Percentiles rank a stretch among this genome's conserved stretches.
Evolutionary conservation across 2,797 vertebrate species (phyloP).

Genomic region (Hoplostethus mediterraneus): DNA sequence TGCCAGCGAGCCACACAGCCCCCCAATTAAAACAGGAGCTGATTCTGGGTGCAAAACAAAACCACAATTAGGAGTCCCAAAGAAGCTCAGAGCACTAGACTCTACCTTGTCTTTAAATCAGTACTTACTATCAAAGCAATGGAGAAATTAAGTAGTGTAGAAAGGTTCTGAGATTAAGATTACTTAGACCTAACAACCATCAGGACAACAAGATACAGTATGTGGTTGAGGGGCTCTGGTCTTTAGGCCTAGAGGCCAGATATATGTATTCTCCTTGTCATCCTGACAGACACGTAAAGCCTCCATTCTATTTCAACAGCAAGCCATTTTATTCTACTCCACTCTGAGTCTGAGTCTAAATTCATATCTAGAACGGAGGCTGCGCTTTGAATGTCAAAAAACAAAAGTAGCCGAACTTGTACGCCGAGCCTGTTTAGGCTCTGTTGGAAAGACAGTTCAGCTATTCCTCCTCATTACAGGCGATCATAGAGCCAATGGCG

Average conservation of each 20-base stretch:
- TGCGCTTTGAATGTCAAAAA: conserved; percentile 38
- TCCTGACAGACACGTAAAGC: neutral
- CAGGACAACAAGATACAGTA: neutral
- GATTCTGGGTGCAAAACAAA: conserved; percentile 34
- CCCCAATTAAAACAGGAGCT: conserved; percentile 26
- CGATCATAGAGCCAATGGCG: conserved; percentile 16
- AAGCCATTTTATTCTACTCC: neutral
- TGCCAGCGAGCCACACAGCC: conserved; percentile 10
- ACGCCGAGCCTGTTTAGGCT: conserved; percentile 10
- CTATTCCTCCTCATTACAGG: conserved; percentile 5
- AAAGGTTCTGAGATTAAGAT: neutral
- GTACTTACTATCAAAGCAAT: neutral
- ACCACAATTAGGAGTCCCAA: conserved; percentile 22
- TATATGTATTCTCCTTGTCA: conserved; percentile 1
- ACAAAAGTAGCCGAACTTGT: neutral
- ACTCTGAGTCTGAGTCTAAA: neutral
- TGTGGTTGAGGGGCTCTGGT: neutral
- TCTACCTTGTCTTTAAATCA: neutral
- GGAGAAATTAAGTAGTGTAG: neutral
- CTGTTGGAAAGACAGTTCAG: conserved; percentile 5
- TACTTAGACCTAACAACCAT: neutral
- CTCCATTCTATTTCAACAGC: neutral
- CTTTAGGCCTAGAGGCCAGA: neutral
- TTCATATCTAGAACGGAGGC: neutral
- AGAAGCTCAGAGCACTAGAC: conserved; percentile 6